Conservation (phyloP, 2,797 vertebrate species). For the Melanogrammus aeglefinus region DNA sequence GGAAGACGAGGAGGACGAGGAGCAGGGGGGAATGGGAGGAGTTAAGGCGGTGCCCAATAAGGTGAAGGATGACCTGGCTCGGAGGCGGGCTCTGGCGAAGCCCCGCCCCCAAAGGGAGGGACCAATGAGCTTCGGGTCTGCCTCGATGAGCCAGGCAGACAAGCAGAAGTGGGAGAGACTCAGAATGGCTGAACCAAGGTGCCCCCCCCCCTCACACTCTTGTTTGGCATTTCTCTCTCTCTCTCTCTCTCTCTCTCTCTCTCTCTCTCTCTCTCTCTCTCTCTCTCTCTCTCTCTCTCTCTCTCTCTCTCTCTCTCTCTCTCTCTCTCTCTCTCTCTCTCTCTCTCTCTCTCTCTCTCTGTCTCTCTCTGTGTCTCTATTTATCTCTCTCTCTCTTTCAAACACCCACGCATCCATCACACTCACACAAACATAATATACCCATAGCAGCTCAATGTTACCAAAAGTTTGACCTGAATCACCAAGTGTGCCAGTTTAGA, state of each 20-base stretch:
- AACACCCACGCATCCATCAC: slow-evolving; percentile 13
- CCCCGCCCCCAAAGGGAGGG: slow-evolving; percentile 67
- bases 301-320: slow-evolving; percentile 51
- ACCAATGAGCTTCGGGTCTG: slow-evolving; percentile 64
- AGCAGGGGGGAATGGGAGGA: slow-evolving; percentile 25
- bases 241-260: slow-evolving; percentile 1
- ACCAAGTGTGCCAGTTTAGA: background rate
- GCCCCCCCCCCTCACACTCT: slow-evolving; percentile 34
- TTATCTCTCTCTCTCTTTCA: background rate
- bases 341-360: slow-evolving; percentile 28
- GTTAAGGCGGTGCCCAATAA: slow-evolving; percentile 68
- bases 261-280: slow-evolving; percentile 45
- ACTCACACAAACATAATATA: slow-evolving; percentile 15
- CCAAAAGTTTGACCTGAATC: background rate
- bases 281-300: slow-evolving; percentile 56
- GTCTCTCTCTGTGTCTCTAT: background rate
- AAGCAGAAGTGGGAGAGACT: slow-evolving; percentile 90
- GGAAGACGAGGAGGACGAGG: slow-evolving; percentile 48
- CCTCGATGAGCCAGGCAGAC: slow-evolving; percentile 85
- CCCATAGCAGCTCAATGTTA: slow-evolving; percentile 3
- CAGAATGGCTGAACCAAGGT: slow-evolving; percentile 88
- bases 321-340: slow-evolving; percentile 41
- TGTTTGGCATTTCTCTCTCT: slow-evolving; percentile 15
- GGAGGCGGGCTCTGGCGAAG: slow-evolving; percentile 68
- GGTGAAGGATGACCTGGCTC: slow-evolving; percentile 80